Evolutionary conservation across 2,888 invertebrate genomes (phyloP).

Genomic region (Luperina testacea): DNA sequence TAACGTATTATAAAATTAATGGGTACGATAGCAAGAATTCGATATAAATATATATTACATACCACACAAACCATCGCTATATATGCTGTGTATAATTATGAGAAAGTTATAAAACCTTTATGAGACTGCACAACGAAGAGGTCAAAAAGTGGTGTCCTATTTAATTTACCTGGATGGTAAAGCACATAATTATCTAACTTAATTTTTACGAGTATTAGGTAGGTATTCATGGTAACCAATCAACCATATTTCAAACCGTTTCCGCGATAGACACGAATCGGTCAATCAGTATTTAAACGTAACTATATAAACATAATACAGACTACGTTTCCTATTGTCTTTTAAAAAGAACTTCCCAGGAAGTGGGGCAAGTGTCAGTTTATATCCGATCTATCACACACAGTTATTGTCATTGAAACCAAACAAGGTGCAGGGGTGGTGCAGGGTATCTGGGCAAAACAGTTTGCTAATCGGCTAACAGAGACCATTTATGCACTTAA

Average conservation of each 20-base stretch:
- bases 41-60: background rate
- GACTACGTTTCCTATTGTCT: background rate
- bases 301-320: background rate
- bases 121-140: background rate
- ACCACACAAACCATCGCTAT: too few relatives aligned
- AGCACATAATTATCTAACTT: too few relatives aligned
- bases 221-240: background rate
- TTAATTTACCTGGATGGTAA: background rate
- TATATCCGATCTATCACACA: constrained; percentile 20
- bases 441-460: constrained; percentile 9
- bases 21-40: background rate
- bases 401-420: constrained; percentile 23
- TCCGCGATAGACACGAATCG: background rate
- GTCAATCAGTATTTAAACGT: background rate
- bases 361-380: constrained; percentile 3
- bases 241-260: background rate
- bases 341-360: constrained; percentile 11
- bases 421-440: background rate
- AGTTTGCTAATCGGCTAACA: constrained; percentile 1
- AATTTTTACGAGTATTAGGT: background rate
- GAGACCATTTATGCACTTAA: background rate
- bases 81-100: background rate
- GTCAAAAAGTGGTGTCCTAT: background rate
- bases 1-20: background rate
- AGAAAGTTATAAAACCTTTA: background rate